phyloP scores from a whole-genome alignment of 2,113 vertebrate species.

The Hucho hucho region DNA sequence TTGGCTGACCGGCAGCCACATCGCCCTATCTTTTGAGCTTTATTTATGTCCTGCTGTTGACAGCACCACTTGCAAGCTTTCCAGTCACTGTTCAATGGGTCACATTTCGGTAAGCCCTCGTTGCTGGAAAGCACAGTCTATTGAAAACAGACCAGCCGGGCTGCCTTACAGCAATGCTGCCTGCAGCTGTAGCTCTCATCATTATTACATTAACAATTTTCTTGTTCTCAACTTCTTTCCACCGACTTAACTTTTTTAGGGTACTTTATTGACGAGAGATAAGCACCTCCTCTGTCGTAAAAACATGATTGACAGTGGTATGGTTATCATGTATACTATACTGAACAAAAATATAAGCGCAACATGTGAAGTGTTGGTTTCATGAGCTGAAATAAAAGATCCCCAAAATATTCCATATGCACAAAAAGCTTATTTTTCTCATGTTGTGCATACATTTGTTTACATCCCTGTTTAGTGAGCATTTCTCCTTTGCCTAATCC shows the following conservation, averaged over 20 bases:
- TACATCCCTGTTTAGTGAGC: too few species aligned
- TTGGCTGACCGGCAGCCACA: conserved; percentile 72
- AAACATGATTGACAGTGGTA: conserved; percentile 27
- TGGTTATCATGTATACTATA: too few species aligned
- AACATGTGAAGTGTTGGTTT: too few species aligned
- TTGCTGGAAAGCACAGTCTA: conserved; percentile 59
- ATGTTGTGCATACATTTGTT: too few species aligned
- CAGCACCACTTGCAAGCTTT: conserved; percentile 78
- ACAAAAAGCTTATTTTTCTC: too few species aligned
- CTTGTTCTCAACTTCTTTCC: conserved; percentile 67
- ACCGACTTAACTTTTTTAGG: conserved; percentile 65
- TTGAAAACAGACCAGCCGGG: conserved; percentile 48
- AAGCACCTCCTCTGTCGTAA: conserved; percentile 51
- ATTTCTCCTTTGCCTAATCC: too few species aligned
- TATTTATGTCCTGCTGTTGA: conserved; percentile 87
- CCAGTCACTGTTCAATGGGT: conserved; percentile 71
- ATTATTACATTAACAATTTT: conserved; percentile 19
- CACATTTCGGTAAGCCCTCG: conserved; percentile 61
- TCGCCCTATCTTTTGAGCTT: conserved; percentile 79
- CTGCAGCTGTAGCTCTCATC: conserved; percentile 47
- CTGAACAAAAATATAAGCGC: too few species aligned
- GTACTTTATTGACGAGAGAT: conserved; percentile 55
- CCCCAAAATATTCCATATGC: too few species aligned
- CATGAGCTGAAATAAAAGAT: too few species aligned
- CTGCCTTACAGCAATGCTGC: conserved; percentile 32